These are phyloP conservation scores for Streptopelia turtur DNA, from an alignment of 2,797 vertebrate genomes.

Conservation along the genomic window DNA sequence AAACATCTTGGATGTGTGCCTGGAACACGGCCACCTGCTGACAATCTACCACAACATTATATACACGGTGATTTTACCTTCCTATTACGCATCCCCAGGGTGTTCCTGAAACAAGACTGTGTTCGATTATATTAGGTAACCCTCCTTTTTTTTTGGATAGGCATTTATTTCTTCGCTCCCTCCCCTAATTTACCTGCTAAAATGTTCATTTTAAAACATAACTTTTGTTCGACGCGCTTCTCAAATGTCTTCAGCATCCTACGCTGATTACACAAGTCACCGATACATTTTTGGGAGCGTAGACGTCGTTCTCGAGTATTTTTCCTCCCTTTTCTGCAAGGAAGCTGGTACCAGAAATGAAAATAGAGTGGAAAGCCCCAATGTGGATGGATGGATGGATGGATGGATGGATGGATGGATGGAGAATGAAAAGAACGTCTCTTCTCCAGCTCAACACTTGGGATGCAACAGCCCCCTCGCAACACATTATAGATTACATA, in stretches of 20 bases:
- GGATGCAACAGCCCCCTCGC: rapidly evolving
- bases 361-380: neutral
- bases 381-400: neutral
- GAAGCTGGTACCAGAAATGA: neutral
- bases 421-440: neutral
- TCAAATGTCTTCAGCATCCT: neutral
- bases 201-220: neutral
- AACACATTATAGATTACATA: rapidly evolving
- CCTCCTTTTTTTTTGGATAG: neutral
- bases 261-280: neutral
- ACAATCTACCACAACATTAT: neutral
- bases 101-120: neutral
- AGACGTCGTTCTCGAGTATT: neutral
- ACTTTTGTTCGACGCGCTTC: neutral
- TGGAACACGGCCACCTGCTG: neutral
- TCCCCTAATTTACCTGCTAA: neutral
- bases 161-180: neutral
- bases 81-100: neutral
- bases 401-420: no score
- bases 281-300: rapidly evolving
- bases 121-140: neutral
- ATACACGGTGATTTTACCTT: neutral
- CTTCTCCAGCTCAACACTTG: neutral
- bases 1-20: neutral
- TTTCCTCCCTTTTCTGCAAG: neutral